phyloP scores from a whole-genome alignment of 2,113 vertebrate genomes.

The Hassar affinis region DNA sequence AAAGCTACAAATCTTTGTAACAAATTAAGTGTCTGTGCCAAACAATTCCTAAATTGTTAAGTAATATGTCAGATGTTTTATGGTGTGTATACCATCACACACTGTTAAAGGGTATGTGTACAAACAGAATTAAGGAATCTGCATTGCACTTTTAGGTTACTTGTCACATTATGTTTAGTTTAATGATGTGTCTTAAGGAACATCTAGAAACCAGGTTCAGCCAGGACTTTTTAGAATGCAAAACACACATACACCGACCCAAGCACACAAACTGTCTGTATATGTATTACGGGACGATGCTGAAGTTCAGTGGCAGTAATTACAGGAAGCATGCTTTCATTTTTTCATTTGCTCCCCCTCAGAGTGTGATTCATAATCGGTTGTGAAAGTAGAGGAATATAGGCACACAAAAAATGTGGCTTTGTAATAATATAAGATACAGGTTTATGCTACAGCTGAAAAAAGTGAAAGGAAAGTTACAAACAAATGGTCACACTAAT shows the following conservation, averaged over 20 bases:
- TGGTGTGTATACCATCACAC: background rate
- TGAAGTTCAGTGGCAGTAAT: conserved; percentile 42
- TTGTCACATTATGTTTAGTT: background rate
- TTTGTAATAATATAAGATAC: conserved; percentile 30
- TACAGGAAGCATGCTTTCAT: conserved; percentile 48
- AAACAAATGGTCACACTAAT: conserved; percentile 44
- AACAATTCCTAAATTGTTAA: background rate
- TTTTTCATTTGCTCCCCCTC: conserved; percentile 42
- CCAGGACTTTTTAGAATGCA: background rate
- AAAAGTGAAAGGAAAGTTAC: conserved; percentile 25
- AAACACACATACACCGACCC: background rate
- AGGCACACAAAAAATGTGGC: conserved; percentile 42
- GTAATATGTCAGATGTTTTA: background rate
- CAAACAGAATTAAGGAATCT: background rate
- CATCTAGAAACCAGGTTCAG: too few relatives aligned
- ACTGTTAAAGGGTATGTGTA: background rate
- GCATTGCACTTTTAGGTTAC: background rate
- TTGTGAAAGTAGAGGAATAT: conserved; percentile 50
- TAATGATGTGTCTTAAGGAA: background rate
- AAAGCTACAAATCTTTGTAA: background rate
- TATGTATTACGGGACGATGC: conserved; percentile 36
- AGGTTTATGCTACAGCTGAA: conserved; percentile 19
- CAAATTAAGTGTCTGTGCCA: background rate
- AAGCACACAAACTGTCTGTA: background rate
- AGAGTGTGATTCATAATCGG: conserved; percentile 47